A percentile compares a stretch with the other conserved stretches of the same genome.
Evolutionary conservation across 2,113 vertebrate genomes (phyloP).

Genomic region (Aspidoscelis tigris): DNA sequence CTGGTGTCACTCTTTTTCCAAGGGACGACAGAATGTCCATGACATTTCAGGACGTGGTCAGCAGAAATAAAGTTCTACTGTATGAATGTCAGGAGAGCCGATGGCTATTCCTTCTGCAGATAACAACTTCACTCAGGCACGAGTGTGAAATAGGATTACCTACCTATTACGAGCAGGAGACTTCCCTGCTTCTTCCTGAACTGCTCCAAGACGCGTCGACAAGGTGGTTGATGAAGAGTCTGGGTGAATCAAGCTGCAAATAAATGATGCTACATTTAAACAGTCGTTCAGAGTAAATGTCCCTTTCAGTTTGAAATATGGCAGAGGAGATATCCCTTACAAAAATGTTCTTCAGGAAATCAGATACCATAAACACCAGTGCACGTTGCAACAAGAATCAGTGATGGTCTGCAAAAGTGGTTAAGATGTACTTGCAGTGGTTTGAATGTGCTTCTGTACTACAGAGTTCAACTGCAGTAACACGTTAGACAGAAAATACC

Average conservation of each 20-base stretch:
- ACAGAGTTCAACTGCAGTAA: background rate
- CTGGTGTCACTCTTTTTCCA: background rate
- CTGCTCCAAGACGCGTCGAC: constrained; percentile 83
- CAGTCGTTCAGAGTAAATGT: constrained; percentile 11
- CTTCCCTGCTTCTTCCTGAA: constrained; percentile 93
- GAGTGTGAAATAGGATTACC: constrained; percentile 9
- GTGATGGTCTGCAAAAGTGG: background rate
- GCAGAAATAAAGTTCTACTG: background rate
- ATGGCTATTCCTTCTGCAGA: background rate
- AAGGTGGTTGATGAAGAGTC: constrained; percentile 86
- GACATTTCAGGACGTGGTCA: background rate
- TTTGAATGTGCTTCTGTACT: background rate
- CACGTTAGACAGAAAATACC: background rate
- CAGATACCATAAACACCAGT: too few relatives aligned
- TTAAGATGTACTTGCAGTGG: background rate
- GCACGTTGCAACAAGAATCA: background rate
- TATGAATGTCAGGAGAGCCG: too few relatives aligned
- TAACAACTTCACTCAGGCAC: background rate
- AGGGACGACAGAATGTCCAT: background rate
- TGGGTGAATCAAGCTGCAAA: constrained; percentile 89
- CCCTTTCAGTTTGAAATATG: background rate
- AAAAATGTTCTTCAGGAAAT: background rate
- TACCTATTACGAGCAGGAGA: constrained; percentile 94
- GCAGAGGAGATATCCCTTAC: background rate
- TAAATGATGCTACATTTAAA: constrained; percentile 30